Conservation (phyloP, 2,113 vertebrate genomes). For the Hyperopisus bebe region DNA sequence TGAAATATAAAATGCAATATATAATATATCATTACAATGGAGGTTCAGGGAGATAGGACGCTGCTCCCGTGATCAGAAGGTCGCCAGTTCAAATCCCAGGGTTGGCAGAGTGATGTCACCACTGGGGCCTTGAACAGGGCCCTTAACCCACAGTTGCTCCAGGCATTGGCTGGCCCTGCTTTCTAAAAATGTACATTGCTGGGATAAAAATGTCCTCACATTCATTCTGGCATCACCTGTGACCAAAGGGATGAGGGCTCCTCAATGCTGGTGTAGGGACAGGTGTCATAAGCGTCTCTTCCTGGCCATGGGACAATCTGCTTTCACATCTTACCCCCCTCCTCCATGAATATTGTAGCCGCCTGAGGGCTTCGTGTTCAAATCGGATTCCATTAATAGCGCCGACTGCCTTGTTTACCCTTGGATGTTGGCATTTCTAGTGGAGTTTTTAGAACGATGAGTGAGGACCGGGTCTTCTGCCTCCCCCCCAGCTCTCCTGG, state of each 20-base stretch:
- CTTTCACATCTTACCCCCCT: conserved; percentile 25
- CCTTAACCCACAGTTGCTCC: neutral
- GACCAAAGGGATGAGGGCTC: conserved; percentile 14
- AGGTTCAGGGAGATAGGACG: neutral
- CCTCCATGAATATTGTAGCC: conserved; percentile 32
- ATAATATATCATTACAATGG: neutral
- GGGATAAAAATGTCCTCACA: neutral
- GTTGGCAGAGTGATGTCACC: neutral
- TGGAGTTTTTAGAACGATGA: neutral
- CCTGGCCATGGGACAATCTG: conserved; percentile 31
- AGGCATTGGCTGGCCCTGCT: neutral
- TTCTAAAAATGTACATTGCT: neutral
- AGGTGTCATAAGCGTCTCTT: conserved; percentile 31
- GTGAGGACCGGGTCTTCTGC: neutral
- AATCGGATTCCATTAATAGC: conserved; percentile 33
- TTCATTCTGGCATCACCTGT: neutral
- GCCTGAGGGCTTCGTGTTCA: conserved; percentile 31
- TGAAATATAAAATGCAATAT: neutral
- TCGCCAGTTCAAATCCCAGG: neutral
- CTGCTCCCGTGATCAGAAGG: neutral
- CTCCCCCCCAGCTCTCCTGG: neutral
- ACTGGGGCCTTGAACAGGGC: neutral
- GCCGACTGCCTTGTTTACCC: conserved; percentile 23
- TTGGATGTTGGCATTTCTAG: conserved; percentile 24
- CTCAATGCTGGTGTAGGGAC: conserved; percentile 28